A percentile compares a stretch with the other conserved stretches of the same genome.
phyloP scores from a whole-genome alignment of 2,113 vertebrate species.

The Neoarius graeffei region DNA sequence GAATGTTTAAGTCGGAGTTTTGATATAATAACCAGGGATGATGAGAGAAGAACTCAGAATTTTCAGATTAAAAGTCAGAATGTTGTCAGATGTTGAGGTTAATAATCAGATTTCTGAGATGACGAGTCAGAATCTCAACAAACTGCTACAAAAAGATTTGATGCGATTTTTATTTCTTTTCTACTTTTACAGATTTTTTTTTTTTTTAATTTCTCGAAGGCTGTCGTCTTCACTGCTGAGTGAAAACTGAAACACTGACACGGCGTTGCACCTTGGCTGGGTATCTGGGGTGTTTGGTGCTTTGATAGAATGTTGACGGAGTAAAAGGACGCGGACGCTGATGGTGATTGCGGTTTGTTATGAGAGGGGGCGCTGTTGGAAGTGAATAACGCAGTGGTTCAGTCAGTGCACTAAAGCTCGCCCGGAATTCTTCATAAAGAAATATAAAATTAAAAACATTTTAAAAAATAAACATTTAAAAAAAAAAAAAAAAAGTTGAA shows the following conservation, averaged over 20 bases:
- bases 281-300: slow-evolving; percentile 30
- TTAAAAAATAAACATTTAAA: not conserved
- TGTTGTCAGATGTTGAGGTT: too few species aligned
- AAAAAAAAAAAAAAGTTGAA: slow-evolving; percentile 2
- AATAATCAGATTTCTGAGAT: not conserved
- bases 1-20: too few species aligned
- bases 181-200: not conserved
- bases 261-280: slow-evolving; percentile 11
- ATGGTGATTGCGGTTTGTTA: not conserved
- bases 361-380: not conserved
- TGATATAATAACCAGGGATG: too few species aligned
- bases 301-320: not conserved
- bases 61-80: too few species aligned
- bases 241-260: not conserved
- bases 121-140: too few species aligned
- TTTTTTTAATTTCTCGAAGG: not conserved
- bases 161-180: too few species aligned
- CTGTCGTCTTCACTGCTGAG: slow-evolving; percentile 11
- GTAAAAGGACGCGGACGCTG: not conserved
- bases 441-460: not conserved
- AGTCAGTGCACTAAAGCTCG: slow-evolving; percentile 15
- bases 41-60: too few species aligned
- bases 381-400: slow-evolving; percentile 16
- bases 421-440: slow-evolving; percentile 26
- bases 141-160: too few species aligned